Evolutionary conservation across 2,888 invertebrate genomes (phyloP).

Genomic region (Bellardia bayeri): DNA sequence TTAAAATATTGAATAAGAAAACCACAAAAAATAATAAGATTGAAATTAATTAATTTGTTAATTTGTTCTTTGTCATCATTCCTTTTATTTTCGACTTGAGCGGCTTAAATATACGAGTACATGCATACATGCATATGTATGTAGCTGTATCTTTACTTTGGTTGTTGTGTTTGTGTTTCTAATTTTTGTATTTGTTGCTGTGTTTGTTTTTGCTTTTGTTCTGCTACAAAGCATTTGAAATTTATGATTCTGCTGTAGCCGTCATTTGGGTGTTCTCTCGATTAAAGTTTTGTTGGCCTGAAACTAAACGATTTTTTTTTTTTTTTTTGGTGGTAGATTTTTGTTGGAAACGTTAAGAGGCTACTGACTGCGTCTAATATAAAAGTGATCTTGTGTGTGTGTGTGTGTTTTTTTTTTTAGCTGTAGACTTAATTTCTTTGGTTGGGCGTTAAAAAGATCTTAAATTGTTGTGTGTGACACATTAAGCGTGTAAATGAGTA

Average conservation of each 20-base stretch:
- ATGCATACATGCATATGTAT: no score
- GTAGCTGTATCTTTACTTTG: no score
- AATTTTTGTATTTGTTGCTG: slow-evolving; percentile 60
- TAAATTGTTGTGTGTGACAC: slow-evolving; percentile 54
- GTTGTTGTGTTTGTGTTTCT: neutral
- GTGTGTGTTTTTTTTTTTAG: neutral
- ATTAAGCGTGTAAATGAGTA: slow-evolving; percentile 63
- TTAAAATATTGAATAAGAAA: slow-evolving; percentile 10
- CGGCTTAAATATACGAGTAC: slow-evolving; percentile 23
- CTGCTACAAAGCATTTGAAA: slow-evolving; percentile 70
- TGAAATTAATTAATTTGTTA: slow-evolving; percentile 75
- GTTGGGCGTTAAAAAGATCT: slow-evolving; percentile 42
- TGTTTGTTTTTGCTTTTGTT: slow-evolving; percentile 70
- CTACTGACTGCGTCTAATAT: slow-evolving; percentile 8
- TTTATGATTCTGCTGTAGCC: slow-evolving; percentile 69
- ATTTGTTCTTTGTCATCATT: slow-evolving; percentile 73
- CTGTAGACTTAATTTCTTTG: slow-evolving; percentile 2
- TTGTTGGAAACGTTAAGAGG: neutral
- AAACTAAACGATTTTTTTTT: slow-evolving; percentile 11
- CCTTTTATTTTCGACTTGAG: slow-evolving; percentile 42
- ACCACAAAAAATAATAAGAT: neutral
- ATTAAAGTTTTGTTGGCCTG: slow-evolving; percentile 14
- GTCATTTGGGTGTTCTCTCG: slow-evolving; percentile 38
- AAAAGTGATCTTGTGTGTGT: slow-evolving; percentile 10
- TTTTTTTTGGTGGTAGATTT: neutral